Conservation (phyloP, 2,113 vertebrate species). For the Festucalex cinctus region DNA sequence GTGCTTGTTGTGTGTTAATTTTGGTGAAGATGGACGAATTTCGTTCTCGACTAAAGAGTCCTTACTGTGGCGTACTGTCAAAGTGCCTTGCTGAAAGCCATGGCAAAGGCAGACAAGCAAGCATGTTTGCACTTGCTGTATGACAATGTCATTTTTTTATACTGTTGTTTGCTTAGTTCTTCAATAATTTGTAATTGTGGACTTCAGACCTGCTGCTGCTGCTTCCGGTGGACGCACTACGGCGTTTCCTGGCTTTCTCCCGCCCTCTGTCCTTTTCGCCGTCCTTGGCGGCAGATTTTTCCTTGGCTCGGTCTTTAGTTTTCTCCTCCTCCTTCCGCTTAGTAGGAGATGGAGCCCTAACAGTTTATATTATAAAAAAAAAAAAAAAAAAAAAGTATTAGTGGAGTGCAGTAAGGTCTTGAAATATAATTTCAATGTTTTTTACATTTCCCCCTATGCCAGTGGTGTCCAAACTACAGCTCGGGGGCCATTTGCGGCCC, state of each 20-base stretch:
- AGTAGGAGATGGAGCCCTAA: slow-evolving; percentile 94
- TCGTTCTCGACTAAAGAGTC: not conserved
- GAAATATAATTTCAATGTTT: too few species aligned
- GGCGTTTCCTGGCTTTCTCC: slow-evolving; percentile 87
- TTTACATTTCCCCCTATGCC: too few species aligned
- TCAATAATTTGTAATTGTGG: not conserved
- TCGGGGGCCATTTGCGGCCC: too few species aligned
- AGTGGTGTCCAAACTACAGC: too few species aligned
- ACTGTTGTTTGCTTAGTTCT: not conserved
- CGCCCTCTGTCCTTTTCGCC: slow-evolving; percentile 90
- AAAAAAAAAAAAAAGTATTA: not conserved
- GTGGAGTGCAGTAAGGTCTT: not conserved
- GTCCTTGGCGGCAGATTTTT: slow-evolving; percentile 84
- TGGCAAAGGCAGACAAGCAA: not conserved
- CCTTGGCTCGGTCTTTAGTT: slow-evolving; percentile 89
- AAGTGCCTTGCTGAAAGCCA: too few species aligned
- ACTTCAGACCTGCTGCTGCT: slow-evolving; percentile 80
- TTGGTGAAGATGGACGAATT: not conserved
- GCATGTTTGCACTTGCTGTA: not conserved
- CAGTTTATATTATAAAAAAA: not conserved
- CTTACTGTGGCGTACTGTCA: too few species aligned
- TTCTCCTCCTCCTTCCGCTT: slow-evolving; percentile 97
- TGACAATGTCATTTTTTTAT: not conserved
- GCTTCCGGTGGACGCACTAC: slow-evolving; percentile 91
- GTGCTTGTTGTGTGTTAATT: not conserved